Percentiles rank a stretch among this genome's conserved stretches.
phyloP scores from a whole-genome alignment of 2,888 invertebrate species.

The Uloborus plumipes region DNA sequence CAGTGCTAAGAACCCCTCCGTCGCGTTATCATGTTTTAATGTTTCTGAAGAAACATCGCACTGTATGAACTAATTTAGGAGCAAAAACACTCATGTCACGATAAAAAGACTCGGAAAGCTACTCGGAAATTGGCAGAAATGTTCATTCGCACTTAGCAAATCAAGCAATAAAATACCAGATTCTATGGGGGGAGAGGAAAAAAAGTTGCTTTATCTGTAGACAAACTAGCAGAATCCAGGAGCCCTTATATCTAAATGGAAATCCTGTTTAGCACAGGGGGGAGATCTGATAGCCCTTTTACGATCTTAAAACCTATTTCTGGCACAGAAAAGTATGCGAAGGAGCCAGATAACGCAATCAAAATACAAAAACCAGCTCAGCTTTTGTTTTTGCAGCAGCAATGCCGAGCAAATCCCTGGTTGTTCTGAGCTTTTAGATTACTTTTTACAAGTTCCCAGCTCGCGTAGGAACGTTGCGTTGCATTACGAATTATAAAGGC shows the following conservation, averaged over 20 bases:
- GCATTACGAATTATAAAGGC: slow-evolving; percentile 45
- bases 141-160: too few species aligned
- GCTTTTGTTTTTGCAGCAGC: slow-evolving; percentile 18
- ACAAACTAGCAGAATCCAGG: background rate
- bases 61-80: too few species aligned
- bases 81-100: too few species aligned
- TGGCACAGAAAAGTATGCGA: slow-evolving; percentile 1
- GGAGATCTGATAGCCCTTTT: slow-evolving; percentile 11
- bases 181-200: too few species aligned
- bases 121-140: too few species aligned
- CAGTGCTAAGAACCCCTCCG: too few species aligned
- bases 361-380: slow-evolving; percentile 8
- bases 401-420: slow-evolving; percentile 32
- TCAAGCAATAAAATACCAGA: too few species aligned
- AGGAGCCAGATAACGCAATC: slow-evolving; percentile 15
- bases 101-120: too few species aligned
- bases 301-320: slow-evolving; percentile 19
- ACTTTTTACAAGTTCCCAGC: slow-evolving; percentile 38
- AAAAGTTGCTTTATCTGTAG: too few species aligned
- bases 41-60: too few species aligned
- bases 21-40: too few species aligned
- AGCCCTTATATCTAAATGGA: slow-evolving; percentile 1
- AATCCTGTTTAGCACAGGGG: slow-evolving; percentile 2
- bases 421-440: slow-evolving; percentile 37
- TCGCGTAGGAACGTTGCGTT: slow-evolving; percentile 43